Base-by-base conservation (phyloP, 1,140 invertebrate species). In the Drosophila littoralis region DNA sequence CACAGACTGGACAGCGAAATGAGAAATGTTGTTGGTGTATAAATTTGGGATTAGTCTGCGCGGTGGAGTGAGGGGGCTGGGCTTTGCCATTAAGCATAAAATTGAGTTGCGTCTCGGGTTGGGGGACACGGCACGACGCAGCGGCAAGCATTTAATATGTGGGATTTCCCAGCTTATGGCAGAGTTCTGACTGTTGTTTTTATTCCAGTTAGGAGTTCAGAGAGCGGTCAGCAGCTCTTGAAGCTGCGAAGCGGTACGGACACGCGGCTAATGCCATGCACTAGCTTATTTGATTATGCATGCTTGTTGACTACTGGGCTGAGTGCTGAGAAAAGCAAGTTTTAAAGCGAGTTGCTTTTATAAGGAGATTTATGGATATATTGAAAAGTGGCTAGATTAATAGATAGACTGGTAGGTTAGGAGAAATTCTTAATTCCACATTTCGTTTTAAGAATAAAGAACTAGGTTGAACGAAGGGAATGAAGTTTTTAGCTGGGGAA, bases 21-120 rank as follows among this genome's bases (percentile, higher is more conserved):
- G 22, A 57, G 33, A 48, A 36, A 45, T 42, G 22, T 22, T 50
- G 10, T 28, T 40, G 50, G 17, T 54, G 38, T 61, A 61, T 69
- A 57, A 50, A 57, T 67, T 68, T 51, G 51, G 75, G 65, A 82
- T 82, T 82, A 82, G 69, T 70, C 58, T 33, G 32, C 22, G 42
- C 12, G 0, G 6, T 28, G 22, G 22, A 28, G 22, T 13, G 5
- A 9, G 50, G 48, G 32, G 9, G n/a, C 40, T 48, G 79, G 22
- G 45, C 43, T 40, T 60, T 38, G 13, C 48, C 64, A 77, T 77
- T 77, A 74, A 77, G 77, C 79, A 76, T 65, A 58, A 74, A 81
- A 81, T 81, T 81, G 74, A 77, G 79, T 82, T 75, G 79, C 75
- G 77, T 60, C 65, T 61, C 45, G 45, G 36, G 38, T 55, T 10